Evolutionary conservation across 2,888 invertebrate genomes (phyloP), one percentile per base, ranked within the genome.

Genomic region (Drosophila anomalata): DNA sequence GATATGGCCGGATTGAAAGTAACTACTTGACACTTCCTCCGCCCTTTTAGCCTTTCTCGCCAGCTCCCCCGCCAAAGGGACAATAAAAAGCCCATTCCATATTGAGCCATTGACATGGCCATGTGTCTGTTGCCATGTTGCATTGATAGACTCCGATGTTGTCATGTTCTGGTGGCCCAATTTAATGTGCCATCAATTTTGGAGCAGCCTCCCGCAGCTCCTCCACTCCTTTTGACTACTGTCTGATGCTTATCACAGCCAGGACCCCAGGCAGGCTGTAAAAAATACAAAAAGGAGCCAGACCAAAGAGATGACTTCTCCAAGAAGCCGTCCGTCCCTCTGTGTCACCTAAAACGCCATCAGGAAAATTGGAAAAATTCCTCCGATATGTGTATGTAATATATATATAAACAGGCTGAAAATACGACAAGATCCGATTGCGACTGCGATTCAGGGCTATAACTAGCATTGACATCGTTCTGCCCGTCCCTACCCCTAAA

Each of bases 181-280:
- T 83, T 85, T 85, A 85, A 83, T 83, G 85, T 85, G 71, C 83
- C 80, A 83, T 85, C 85, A 83, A 84, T 82, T 80, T 85, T 82
- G 77, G 17, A 17, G 17, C 17, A 17, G 50, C 55, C 71, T 29
- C 68, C 56, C 57, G 36, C n/a, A 20, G 41, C 31, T 46, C 46
- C 31, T 46, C 46, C 12, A n/a, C 44, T 12, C 29, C 20, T 36
- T n/a, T 44, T n/a, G 62, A 33, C 65, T 44, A 26, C 52, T 48
- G 58, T 39, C 66, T 68, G 61, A 53, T 65, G 63, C 65, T 62
- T 65, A 67, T 63, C 62, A 59, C 67, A 50, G 48, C 67, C 58
- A 65, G 77, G 66, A 72, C 50, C 58, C 36, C 60, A 51, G 56
- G 66, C 56, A 73, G 58, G 71, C 57, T 73, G 73, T 78, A 78